Evolutionary conservation across 2,888 invertebrate species (phyloP), one percentile per base, ranked within the genome.

Genomic region (Bellardia bayeri): DNA sequence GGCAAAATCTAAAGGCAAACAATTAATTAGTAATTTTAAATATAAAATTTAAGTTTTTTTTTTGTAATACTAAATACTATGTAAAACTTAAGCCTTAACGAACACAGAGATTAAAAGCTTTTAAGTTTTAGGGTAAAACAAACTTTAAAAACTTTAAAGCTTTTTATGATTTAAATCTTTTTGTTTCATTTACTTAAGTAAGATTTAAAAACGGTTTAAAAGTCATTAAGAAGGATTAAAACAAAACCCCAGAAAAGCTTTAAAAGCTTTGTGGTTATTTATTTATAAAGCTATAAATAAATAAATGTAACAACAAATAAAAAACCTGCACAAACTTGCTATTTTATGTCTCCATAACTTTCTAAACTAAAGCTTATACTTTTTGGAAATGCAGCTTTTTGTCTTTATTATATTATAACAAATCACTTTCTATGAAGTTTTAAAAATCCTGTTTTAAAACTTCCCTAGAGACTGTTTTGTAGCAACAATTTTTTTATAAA

Each of bases 351-450:
- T 58, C 66, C 78, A 11, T 54, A 5, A 58, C 37, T 40, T 23
- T 40, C 6, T 61, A 61, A 4, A 64, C 30, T 30, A 30, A 66
- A 76, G 76, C 64, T 85, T 69, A 64, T 33, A 40, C 14, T 68
- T 23, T 45, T 66, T 72, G 56, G 72, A 64, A 64, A 68, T 61
- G 2, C 66, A 86, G 86, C 74, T 82, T 82, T 71, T 72, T 30
- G 23, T 76, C 64, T 76, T 16, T 49, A 49, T 33, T 64, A 45
- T 51, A 42, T 56, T 84, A 76, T 80, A 80, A 88, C n/a, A 69
- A 87, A 90, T 89, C 92, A 92, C 93, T 92, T 92, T 92, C 93
- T 92, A 93, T 92, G 91, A 93, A 91, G 93, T 92, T 90, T 91
- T 84, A 91, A 61, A 11, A 16, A 40, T n/a, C 56, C 58, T 69